Evolutionary conservation across 2,888 invertebrate species (phyloP), one percentile per base, ranked within the genome.

Genomic region (Caenorhabditis sinica): DNA sequence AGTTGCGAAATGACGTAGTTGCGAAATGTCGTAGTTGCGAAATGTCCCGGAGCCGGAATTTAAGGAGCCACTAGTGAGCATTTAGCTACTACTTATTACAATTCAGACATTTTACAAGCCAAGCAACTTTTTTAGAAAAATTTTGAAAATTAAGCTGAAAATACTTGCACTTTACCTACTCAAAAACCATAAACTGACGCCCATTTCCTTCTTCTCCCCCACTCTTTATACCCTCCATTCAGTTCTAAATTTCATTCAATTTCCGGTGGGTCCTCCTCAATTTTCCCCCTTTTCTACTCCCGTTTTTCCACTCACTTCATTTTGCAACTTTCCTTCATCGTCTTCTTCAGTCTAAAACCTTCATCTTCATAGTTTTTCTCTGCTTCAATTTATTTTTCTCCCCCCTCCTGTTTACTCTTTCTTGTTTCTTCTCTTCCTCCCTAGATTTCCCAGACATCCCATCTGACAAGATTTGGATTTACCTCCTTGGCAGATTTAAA

Each of bases 231-330:
- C 36, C 40, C 20, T 45, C 40, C 28, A 40, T 53, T 56, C 28
- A 28, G 11, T 28, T 28, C 40, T 65, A 43, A 65, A 65, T 65
- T 65, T 65, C 63, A 63, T 43, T 63, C 65, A 66, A 66, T 66
- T 51, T 66, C 66, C 66, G 51, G 30, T 30, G 2, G n/a, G n/a
- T 23, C 25, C 43, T 25, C 36, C 9, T 58, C 45, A 40, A 8
- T 25, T 40, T 71, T 43, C 53, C 43, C 36, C 23, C 58, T 43
- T 71, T 11, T 11, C 13, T 40, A n/a, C n/a, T n/a, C n/a, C n/a
- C 58, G 40, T 71, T 71, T 58, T 71, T 40, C 71, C 43, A 58
- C 74, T 74, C 56, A 28, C 43, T 58, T 72, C 73, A 20, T 51
- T 30, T 40, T 23, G 15, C 17, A 28, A 23, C 30, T 33, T 23